Conservation (phyloP, 92 coral and sea anemone species). For the Montipora capitata region DNA sequence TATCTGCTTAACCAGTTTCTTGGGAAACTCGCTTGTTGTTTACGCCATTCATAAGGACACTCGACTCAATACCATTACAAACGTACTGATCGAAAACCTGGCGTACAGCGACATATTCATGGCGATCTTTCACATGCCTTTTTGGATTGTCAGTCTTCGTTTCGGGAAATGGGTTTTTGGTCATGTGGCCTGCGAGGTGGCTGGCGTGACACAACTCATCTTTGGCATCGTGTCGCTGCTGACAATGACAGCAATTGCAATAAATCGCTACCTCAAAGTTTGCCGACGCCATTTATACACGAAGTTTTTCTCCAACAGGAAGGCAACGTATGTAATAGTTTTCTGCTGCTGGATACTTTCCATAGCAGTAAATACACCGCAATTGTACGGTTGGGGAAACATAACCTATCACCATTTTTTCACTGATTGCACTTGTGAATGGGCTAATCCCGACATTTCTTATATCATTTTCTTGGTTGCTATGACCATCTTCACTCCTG, state of each 20-base stretch:
- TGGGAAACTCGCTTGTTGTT: slow-evolving; percentile 81
- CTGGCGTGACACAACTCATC: slow-evolving; percentile 68
- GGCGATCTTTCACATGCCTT: slow-evolving; percentile 86
- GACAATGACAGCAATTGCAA: slow-evolving; percentile 81
- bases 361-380: slow-evolving; percentile 73
- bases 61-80: slow-evolving; percentile 79
- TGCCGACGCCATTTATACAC: slow-evolving; percentile 64
- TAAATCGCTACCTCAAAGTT: slow-evolving; percentile 82
- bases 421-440: slow-evolving; percentile 76
- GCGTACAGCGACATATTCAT: slow-evolving; percentile 84
- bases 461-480: slow-evolving; percentile 75
- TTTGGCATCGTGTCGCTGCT: slow-evolving; percentile 82
- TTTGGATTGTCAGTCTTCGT: slow-evolving; percentile 80
- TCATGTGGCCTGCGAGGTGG: slow-evolving; percentile 59
- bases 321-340: slow-evolving; percentile 51
- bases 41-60: slow-evolving; percentile 71
- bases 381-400: slow-evolving; percentile 89
- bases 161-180: slow-evolving; percentile 76
- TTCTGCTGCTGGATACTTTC: slow-evolving; percentile 74
- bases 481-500: slow-evolving; percentile 63
- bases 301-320: slow-evolving; percentile 66
- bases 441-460: slow-evolving; percentile 72
- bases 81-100: slow-evolving; percentile 80
- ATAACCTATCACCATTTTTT: slow-evolving; percentile 64
- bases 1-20: slow-evolving; percentile 58